Evolutionary conservation across 1,140 invertebrate species (phyloP), one percentile per base, ranked within the genome.

Genomic region (Coenobita brevimanus): DNA sequence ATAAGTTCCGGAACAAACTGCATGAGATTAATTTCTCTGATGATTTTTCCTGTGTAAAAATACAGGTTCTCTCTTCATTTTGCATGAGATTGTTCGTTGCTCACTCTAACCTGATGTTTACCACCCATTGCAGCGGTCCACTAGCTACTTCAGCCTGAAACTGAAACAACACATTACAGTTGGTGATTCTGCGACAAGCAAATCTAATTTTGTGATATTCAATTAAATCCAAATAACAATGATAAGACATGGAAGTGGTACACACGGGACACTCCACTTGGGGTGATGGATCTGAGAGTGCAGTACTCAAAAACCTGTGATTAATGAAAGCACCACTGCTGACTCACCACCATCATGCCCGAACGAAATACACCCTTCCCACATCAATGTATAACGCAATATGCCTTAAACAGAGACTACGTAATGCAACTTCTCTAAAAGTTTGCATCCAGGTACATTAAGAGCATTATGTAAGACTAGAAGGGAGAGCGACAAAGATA

Each of bases 131-230:
- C 85, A 87, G 85, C 80, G 85, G 85, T 38, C 76, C 85, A 87
- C 85, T 87, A 87, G 76, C 80, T 87, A 87, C 85, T 87, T 87
- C 85, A 87, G 85, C 85, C 85, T 87, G 85, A 87, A 87, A 80
- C 85, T 87, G 85, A 87, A 87, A 87, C 85, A 87, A 87, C 78
- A 87, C 75, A 87, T 87, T 69, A 87, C 69, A 80, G 71, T 87
- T 87, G 85, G 85, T 87, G 85, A 87, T 87, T 87, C 85, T 69
- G 67, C 79, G 84, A 80, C 60, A 67, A 81, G 78, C 76, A 27
- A 62, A 71, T 38, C 85, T 80, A 80, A 71, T 80, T 85, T 75
- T 85, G 85, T 87, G 76, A 87, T 64, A 87, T 85, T 64, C 57
- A 86, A 69, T 80, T 67, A 21, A 76, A 82, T 69, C 64, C 71